Base-by-base conservation (phyloP, 2,888 invertebrate genomes). In the Allophyes oxyacanthae region DNA sequence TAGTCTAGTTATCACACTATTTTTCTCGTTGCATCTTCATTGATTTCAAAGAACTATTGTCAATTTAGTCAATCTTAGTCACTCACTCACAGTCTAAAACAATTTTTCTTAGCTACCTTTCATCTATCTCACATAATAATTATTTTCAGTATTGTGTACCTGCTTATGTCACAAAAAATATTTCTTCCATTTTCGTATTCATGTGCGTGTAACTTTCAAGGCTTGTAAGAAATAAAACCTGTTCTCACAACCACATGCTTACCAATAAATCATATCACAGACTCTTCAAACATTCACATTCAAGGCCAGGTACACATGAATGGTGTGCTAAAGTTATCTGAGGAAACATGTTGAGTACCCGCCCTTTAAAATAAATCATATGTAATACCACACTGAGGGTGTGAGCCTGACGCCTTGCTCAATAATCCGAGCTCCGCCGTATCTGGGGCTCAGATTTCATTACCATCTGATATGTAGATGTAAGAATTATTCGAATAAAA, bases 331-430 rank as follows among this genome's bases (percentile, higher is more conserved):
- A 81, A 79, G 81, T 79, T 82, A 83, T 83, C 76, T 76, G 61
- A 73, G 69, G 75, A 68, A 83, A 83, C 81, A 84, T 79, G 78
- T 81, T 80, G 83, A 81, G 77, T 81, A 65, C 72, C 68, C 67
- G 54, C 73, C 73, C 68, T 59, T 67, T 64, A 72, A 75, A 81
- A 84, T 85, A 85, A 85, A 85, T 85, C 84, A 81, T 81, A 81
- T 77, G 81, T 84, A 80, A 83, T 79, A 78, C 78, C 77, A 41
- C 75, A 78, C 70, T 71, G 75, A 80, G 83, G 79, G 81, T 72
- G 80, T 62, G 70, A 69, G 75, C 57, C 62, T 81, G 81, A 82
- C 78, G 75, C 28, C 28, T 61, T 67, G 69, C 69, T 76, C 77
- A 80, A 78, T 79, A 79, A 78, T 76, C 72, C 65, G 48, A 26